phyloP scores from a whole-genome alignment of 1,140 invertebrate species.

The Cheumatopsyche charites region DNA sequence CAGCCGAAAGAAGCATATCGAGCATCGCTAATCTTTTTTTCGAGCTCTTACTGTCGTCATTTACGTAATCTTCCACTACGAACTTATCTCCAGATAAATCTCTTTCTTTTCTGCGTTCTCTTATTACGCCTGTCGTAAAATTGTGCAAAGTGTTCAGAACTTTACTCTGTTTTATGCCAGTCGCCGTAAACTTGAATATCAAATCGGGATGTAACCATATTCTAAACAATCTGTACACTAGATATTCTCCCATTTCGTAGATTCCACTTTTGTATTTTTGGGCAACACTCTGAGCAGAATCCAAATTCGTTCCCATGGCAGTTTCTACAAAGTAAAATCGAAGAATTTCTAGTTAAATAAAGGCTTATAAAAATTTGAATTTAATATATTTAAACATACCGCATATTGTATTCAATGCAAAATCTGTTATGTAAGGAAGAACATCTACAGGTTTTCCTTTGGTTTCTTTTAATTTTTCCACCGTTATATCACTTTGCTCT shows the following conservation, averaged over 20 bases:
- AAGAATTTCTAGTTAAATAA: background rate
- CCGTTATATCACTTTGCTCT: constrained; percentile 50
- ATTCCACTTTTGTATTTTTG: constrained; percentile 55
- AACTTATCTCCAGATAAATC: background rate
- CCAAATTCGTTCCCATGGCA: constrained; percentile 56
- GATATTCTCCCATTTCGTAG: constrained; percentile 52
- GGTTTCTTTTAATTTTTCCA: constrained; percentile 46
- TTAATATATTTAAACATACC: constrained; percentile 46
- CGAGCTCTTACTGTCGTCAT: constrained; percentile 48
- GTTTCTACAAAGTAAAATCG: constrained; percentile 17
- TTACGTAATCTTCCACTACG: background rate
- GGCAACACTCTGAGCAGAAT: constrained; percentile 45
- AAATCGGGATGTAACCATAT: constrained; percentile 51
- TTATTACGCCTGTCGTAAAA: constrained; percentile 53
- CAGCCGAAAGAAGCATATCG: constrained; percentile 64
- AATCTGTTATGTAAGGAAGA: constrained; percentile 49
- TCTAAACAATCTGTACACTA: constrained; percentile 53
- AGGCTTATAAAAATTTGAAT: background rate
- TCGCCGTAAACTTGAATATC: constrained; percentile 47
- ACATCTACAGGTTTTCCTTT: constrained; percentile 48
- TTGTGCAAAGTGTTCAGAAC: constrained; percentile 49
- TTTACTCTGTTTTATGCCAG: constrained; percentile 49
- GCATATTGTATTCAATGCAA: constrained; percentile 52
- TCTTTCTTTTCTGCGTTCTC: constrained; percentile 47
- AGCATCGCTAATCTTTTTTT: constrained; percentile 52